Conservation (phyloP, 2,113 vertebrate genomes). For the Kryptolebias marmoratus region DNA sequence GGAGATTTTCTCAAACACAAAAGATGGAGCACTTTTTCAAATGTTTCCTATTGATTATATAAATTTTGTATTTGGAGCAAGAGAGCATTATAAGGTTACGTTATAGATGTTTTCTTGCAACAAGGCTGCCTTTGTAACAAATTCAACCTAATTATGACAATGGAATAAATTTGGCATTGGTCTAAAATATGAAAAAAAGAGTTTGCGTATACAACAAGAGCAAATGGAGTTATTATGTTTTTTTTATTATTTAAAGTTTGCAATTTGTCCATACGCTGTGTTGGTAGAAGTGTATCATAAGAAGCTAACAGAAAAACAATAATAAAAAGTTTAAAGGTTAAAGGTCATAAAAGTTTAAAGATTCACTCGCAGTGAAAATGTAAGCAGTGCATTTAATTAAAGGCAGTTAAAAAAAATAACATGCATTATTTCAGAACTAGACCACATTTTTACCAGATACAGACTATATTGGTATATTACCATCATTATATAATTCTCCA, state of each 20-base stretch:
- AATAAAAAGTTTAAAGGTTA: too few species aligned
- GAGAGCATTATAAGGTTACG: conserved; percentile 31
- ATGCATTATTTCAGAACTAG: neutral
- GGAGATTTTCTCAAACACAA: too few species aligned
- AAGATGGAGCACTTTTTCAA: neutral
- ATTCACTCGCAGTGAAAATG: too few species aligned
- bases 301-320: too few species aligned
- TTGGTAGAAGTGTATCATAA: too few species aligned
- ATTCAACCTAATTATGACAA: conserved; percentile 39
- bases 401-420: too few species aligned
- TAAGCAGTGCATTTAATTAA: too few species aligned
- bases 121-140: conserved; percentile 37
- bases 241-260: too few species aligned
- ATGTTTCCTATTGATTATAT: neutral
- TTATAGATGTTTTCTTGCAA: conserved; percentile 41
- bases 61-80: conserved; percentile 35
- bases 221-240: neutral
- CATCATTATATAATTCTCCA: conserved; percentile 29
- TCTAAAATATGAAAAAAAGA: conserved; percentile 23
- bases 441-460: conserved; percentile 40
- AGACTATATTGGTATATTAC: conserved; percentile 29
- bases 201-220: conserved; percentile 20
- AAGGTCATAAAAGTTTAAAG: too few species aligned
- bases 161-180: conserved; percentile 14
- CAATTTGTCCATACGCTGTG: too few species aligned